Base-by-base conservation (phyloP, 2,797 vertebrate species). In the Lutjanus argentimaculatus region DNA sequence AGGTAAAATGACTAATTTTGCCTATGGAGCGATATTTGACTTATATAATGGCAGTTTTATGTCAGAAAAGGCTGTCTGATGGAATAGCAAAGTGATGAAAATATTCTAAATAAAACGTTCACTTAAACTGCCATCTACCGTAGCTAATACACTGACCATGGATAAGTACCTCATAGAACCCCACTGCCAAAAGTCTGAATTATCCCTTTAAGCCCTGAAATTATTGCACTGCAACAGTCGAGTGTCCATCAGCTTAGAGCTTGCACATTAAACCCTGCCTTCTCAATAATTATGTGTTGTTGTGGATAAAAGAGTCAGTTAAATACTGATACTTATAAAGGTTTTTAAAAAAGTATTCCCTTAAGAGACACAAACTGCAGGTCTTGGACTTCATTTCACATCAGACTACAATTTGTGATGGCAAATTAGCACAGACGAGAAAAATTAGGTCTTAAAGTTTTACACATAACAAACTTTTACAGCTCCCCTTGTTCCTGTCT, bases 171-270 rank as follows among this genome's bases (percentile, higher is more conserved):
- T 36, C 30, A 36, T 36, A 6, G 2, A 36, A 36, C 30, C 5
- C 30, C 30, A 36, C 30, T 36, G 4, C 30, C 30, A 36, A 36
- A 36, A 36, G 6, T 36, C 4, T 6, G 6, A 36, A 36, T 36
- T 36, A 36, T 36, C 30, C 4, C 30, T 36, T 36, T 36, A 36
- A 36, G 30, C 51, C 22, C 59, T 30, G 49, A 51, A 51, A 80
- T 21, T 3, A 80, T 56, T 42, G 13, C 64, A 49, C 52, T 49
- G 17, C 43, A 40, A 4, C 59, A 36, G 73, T 51, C 25, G 65
- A 73, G 22, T 64, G 65, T 71, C 57, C 21, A 66, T 82, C 45
- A 77, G 56, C 63, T 62, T 36, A 16, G 22, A 74, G 30, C 25
- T 49, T 42, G 46, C n/a, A 45, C 36, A 48, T 71, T 6, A 25